phyloP scores from a whole-genome alignment of 1,140 invertebrate species.

The Zaprionus capensis region DNA sequence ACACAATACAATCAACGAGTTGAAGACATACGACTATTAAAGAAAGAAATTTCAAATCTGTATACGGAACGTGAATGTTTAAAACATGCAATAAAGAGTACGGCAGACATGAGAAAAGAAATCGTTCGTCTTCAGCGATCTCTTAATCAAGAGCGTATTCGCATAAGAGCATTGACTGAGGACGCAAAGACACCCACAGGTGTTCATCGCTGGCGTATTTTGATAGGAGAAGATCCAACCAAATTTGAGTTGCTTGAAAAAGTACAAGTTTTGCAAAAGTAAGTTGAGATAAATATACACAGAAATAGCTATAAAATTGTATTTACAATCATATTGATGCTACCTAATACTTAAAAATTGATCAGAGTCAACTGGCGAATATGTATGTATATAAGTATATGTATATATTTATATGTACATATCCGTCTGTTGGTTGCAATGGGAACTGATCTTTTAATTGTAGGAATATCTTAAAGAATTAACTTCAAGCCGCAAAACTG shows the following conservation, averaged over 20 bases:
- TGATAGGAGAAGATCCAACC: conserved; percentile 89
- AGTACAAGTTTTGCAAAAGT: conserved; percentile 89
- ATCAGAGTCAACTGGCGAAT: too few relatives aligned
- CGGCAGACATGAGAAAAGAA: conserved; percentile 88
- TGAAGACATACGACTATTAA: conserved; percentile 90
- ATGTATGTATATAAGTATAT: too few relatives aligned
- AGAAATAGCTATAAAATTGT: too few relatives aligned
- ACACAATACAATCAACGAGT: conserved; percentile 89
- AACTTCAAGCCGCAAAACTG: too few relatives aligned
- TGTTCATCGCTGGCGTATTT: conserved; percentile 91
- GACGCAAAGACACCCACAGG: conserved; percentile 92
- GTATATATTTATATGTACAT: too few relatives aligned
- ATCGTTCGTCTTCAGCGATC: conserved; percentile 90
- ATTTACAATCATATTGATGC: too few relatives aligned
- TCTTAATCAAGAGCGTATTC: conserved; percentile 89
- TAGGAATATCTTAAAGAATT: too few relatives aligned
- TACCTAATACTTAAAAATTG: too few relatives aligned
- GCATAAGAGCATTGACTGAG: conserved; percentile 90
- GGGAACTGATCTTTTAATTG: too few relatives aligned
- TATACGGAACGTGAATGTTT: conserved; percentile 87
- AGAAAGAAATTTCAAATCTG: conserved; percentile 90
- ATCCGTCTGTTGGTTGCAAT: too few relatives aligned
- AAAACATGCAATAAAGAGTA: conserved; percentile 87
- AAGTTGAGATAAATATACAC: conserved; percentile 5
- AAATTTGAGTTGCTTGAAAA: conserved; percentile 88